phyloP scores from a whole-genome alignment of 2,113 vertebrate genomes.

The Heptranchias perlo region DNA sequence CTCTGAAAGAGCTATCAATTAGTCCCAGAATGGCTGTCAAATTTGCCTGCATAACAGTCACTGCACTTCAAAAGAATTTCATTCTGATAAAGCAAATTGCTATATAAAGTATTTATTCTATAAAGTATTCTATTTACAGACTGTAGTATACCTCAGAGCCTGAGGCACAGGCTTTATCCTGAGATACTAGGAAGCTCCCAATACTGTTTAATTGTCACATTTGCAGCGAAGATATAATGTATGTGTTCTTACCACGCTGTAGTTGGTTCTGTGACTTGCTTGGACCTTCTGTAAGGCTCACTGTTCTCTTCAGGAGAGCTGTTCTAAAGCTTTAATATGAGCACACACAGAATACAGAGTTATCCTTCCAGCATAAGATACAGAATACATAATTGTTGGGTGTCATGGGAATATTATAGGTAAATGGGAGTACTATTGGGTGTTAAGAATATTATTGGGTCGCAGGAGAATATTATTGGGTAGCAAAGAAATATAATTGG shows the following conservation, averaged over 20 bases:
- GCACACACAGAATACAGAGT: constrained; percentile 2
- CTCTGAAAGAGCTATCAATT: not conserved
- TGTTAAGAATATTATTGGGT: too few relatives aligned
- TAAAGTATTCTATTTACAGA: not conserved
- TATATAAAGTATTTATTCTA: too few relatives aligned
- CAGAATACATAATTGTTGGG: not conserved
- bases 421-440: not conserved
- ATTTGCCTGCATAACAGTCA: not conserved
- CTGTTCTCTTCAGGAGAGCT: constrained; percentile 50
- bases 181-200: not conserved
- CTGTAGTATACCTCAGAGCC: not conserved
- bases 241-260: constrained; percentile 57
- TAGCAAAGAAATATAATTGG: too few relatives aligned
- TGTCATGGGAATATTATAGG: not conserved
- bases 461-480: too few relatives aligned
- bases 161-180: not conserved
- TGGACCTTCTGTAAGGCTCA: constrained; percentile 47
- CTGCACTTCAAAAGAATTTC: not conserved
- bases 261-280: constrained; percentile 58
- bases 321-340: constrained; percentile 44
- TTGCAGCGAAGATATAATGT: not conserved
- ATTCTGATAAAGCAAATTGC: not conserved
- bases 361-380: not conserved
- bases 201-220: not conserved
- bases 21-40: not conserved